Evolutionary conservation across 2,888 invertebrate species (phyloP).

Genomic region (Idaea dimidiata): DNA sequence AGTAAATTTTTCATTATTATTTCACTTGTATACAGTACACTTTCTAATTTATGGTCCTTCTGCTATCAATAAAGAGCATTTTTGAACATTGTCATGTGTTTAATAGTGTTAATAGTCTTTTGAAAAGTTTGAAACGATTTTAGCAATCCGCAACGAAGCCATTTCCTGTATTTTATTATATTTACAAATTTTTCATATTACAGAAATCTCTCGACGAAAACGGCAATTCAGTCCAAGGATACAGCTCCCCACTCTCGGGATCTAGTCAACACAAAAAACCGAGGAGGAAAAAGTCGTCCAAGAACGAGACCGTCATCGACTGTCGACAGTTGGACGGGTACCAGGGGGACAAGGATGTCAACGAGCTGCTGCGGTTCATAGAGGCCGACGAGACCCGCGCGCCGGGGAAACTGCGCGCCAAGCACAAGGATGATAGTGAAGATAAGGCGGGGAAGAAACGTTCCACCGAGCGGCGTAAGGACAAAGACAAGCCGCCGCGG

Average conservation of each 20-base stretch:
- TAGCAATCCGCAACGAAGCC: no score
- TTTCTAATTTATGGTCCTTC: no score
- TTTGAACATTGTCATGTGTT: no score
- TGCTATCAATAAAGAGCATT: no score
- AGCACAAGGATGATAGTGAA: constrained; percentile 67
- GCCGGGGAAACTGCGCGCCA: constrained; percentile 55
- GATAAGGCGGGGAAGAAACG: constrained; percentile 75
- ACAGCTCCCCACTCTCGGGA: constrained; percentile 70
- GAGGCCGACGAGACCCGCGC: constrained; percentile 79
- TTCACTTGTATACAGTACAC: no score
- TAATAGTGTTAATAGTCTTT: no score
- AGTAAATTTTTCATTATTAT: no score
- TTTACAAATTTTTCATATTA: no score
- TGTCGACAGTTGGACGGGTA: constrained; percentile 87
- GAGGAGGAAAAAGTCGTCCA: constrained; percentile 81
- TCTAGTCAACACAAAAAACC: constrained; percentile 79
- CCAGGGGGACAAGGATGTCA: constrained; percentile 88
- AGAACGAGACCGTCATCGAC: constrained; percentile 81
- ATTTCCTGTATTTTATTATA: no score
- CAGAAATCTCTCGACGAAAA: constrained; percentile 90
- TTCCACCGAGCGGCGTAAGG: constrained; percentile 71
- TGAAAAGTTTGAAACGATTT: no score
- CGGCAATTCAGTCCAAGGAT: constrained; percentile 85
- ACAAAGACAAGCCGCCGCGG: constrained; percentile 81
- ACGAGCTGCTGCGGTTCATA: constrained; percentile 88